Percentiles rank a stretch among this genome's conserved stretches.
phyloP scores from a whole-genome alignment of 2,888 invertebrate species.

The Cheilosia soror region DNA sequence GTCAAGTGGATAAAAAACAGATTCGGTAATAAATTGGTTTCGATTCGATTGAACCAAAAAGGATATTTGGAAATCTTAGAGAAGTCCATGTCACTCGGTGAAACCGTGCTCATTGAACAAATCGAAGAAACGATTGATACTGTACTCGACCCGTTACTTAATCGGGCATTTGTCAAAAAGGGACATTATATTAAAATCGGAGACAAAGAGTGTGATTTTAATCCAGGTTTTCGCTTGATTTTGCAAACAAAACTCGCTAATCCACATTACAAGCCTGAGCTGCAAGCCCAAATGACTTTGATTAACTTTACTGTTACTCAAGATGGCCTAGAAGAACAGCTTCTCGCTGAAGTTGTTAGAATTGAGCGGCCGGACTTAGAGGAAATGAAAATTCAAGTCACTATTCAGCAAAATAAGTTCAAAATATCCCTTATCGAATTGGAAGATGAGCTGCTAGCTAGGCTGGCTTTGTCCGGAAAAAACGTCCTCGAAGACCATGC shows the following conservation, averaged over 20 bases:
- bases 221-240: conserved; percentile 91
- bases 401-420: conserved; percentile 96
- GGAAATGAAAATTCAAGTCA: conserved; percentile 91
- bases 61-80: conserved; percentile 94
- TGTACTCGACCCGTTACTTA: conserved; percentile 94
- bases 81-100: conserved; percentile 89
- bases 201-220: conserved; percentile 96
- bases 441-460: conserved; percentile 94
- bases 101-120: conserved; percentile 93
- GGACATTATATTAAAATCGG: conserved; percentile 93
- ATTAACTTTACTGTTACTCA: conserved; percentile 98
- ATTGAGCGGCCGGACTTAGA: conserved; percentile 97
- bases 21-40: conserved; percentile 89
- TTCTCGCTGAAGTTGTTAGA: conserved; percentile 96
- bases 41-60: conserved; percentile 91
- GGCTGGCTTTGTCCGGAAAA: conserved; percentile 95
- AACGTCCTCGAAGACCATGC: conserved; percentile 96
- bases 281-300: conserved; percentile 97
- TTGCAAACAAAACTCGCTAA: conserved; percentile 97
- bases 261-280: conserved; percentile 98
- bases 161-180: conserved; percentile 94
- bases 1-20: conserved; percentile 97
- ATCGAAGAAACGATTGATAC: conserved; percentile 96
- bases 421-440: conserved; percentile 95
- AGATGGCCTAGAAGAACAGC: conserved; percentile 97